Evolutionary conservation across 2,113 vertebrate genomes (phyloP), one percentile per base, ranked within the genome.

Genomic region (Oncorhynchus kisutch): DNA sequence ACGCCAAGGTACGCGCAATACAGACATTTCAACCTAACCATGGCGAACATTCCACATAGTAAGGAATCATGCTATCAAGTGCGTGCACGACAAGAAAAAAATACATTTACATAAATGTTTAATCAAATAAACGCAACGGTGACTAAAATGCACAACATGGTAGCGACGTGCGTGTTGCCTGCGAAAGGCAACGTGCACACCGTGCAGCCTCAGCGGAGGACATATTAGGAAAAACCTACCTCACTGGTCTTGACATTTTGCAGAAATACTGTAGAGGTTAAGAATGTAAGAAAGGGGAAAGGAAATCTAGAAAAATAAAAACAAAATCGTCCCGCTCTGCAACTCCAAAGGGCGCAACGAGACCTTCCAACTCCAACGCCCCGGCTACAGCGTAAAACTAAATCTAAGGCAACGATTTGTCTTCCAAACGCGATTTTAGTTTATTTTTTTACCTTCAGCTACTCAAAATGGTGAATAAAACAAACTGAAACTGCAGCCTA

Each of bases 401-500:
- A 91, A 89, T 87, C 67, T 74, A 83, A 75, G 75, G 80, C 80
- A 74, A 79, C 85, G 68, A 78, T 74, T 78, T 70, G 78, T 84
- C 82, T 80, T 80, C 84, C 80, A 82, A 83, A 90, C 76, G 78
- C 84, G 85, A 81, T 91, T 91, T 88, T 88, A 84, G 84, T 91
- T 92, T 82, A 77, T 85, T 87, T 91, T 88, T 12, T 88, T 89
- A 88, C 91, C 92, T 88, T 91, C 91, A 89, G 91, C 93, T 92
- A 88, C 92, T 90, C 93, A 94, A 94, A 94, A 94, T 94, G 93
- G 93, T 94, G 93, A 94, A 93, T 94, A 94, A 94, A 94, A 94
- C 93, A 94, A 94, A 94, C 93, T 94, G 93, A 94, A 94, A 94
- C 93, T 93, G 93, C 93, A 94, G 92, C 89, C 86, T 85, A 81